phyloP scores from a whole-genome alignment of 2,888 invertebrate species.

The Mystacides longicornis region DNA sequence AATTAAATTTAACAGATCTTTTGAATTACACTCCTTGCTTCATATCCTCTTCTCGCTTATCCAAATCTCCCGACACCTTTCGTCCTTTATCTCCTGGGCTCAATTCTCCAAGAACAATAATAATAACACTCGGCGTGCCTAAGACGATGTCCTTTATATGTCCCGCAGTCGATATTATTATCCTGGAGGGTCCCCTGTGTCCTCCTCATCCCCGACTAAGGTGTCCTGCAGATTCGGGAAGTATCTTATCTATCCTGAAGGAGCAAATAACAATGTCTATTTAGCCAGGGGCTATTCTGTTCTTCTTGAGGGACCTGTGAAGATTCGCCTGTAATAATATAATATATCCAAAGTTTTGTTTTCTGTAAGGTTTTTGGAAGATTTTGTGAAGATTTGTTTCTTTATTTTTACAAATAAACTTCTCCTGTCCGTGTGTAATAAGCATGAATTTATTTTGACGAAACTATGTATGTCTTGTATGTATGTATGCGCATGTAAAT shows the following conservation, averaged over 20 bases:
- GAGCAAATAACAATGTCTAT: conserved; percentile 1
- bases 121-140: background rate
- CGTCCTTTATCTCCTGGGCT: background rate
- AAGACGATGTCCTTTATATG: background rate
- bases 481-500: too few relatives aligned
- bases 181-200: background rate
- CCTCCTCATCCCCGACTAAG: background rate
- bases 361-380: too few relatives aligned
- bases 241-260: background rate
- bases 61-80: background rate
- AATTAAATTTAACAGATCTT: too few relatives aligned
- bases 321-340: background rate
- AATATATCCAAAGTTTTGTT: background rate
- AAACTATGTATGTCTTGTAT: too few relatives aligned
- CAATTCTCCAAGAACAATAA: background rate
- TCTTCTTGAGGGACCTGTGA: background rate
- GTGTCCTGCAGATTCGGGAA: background rate
- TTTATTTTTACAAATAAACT: too few relatives aligned
- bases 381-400: too few relatives aligned
- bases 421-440: too few relatives aligned
- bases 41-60: background rate
- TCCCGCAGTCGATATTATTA: background rate
- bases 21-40: too few relatives aligned
- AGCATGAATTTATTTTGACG: too few relatives aligned
- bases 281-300: background rate